Evolutionary conservation across 2,113 vertebrate species (phyloP), one percentile per base, ranked within the genome.

Genomic region (Phocoena phocoena): DNA sequence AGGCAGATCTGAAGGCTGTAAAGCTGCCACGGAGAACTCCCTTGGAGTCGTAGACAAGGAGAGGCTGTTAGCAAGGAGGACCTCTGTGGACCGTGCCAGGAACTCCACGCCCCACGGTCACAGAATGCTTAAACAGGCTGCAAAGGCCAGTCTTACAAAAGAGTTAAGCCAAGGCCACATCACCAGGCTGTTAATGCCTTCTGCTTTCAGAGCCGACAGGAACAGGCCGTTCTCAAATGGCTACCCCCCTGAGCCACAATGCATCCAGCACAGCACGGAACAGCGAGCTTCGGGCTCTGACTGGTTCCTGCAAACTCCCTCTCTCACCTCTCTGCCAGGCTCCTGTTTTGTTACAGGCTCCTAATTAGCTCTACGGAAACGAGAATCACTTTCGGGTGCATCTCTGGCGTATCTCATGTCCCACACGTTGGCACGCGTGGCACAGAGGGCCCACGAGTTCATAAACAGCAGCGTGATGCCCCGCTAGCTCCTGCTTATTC

Each of bases 401-500:
- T 86, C 87, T 83, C 94, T 70, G 58, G 12, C 36, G 4, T 60
- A 47, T 44, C 80, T 77, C 1, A 1, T 13, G 38, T 62, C 70
- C 60, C 81, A 50, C 70, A 20, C 9, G 0, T 31, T 92, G 93
- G 94, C 95, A 79, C 68, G 44, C 73, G 79, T 14, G 55, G 36
- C 79, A 31, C 71, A 76, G 77, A 73, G 44, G 95, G 93, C 97
- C 93, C 97, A 71, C n/a, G 84, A 79, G 74, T 79, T 97, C 94
- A 88, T 95, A 97, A 98, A 97, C 83, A 95, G 97, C 38, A 96
- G 18, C 0, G 74, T 65, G 0, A 68, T 70, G 50, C 60, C 76
- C 97, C 86, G 63, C 86, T 77, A 76, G 74, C 76, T 28, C 11
- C 31, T 97, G 97, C 94, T 97, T 98, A 98, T 97, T 97, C 96